phyloP scores from a whole-genome alignment of 2,113 vertebrate genomes.

The Acanthisitta chloris region DNA sequence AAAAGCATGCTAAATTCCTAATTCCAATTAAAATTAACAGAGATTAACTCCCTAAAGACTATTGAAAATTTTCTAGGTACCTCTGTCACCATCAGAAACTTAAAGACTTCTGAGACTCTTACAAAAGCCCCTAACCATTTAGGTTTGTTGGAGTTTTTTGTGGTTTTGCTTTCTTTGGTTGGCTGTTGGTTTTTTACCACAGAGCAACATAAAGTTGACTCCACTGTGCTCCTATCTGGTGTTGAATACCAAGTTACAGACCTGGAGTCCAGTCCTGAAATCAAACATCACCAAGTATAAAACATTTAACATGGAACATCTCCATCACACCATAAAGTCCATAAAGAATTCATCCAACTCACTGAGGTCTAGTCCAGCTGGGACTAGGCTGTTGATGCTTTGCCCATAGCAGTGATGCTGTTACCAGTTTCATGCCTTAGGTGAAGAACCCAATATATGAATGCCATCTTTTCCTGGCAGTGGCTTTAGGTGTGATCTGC shows the following conservation, averaged over 20 bases:
- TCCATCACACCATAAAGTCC: neutral
- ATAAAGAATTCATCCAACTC: neutral
- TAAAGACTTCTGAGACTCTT: neutral
- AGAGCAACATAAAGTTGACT: neutral
- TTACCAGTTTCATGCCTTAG: neutral
- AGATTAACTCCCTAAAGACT: neutral
- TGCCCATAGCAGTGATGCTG: neutral
- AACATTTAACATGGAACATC: neutral
- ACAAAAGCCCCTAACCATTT: neutral
- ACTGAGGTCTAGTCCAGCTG: neutral
- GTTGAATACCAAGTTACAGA: neutral
- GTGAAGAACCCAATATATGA: neutral
- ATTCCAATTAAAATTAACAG: slow-evolving; percentile 18
- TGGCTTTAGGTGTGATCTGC: neutral
- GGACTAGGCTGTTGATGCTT: neutral
- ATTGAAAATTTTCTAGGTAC: neutral
- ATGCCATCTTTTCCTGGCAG: neutral
- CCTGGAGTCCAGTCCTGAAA: neutral
- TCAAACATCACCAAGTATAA: neutral
- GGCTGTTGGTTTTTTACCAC: neutral
- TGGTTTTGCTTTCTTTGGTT: neutral
- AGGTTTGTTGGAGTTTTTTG: neutral
- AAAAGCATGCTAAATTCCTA: neutral
- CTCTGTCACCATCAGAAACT: neutral
- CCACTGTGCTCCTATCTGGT: accelerated